Conservation (phyloP, 2,113 vertebrate species). For the Zosterops lateralis region DNA sequence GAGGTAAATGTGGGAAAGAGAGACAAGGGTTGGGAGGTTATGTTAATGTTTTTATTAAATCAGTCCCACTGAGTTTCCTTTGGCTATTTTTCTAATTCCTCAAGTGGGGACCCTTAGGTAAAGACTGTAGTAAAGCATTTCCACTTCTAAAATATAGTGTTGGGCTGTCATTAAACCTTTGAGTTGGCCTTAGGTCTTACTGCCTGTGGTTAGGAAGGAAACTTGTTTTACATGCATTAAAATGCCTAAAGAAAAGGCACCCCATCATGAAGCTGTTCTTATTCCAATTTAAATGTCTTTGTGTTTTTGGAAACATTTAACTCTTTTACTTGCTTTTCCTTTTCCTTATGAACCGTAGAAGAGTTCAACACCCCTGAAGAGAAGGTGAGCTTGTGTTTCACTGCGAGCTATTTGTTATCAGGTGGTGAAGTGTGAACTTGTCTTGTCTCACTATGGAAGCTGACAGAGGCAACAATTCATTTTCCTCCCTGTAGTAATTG, state of each 20-base stretch:
- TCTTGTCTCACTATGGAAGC: slow-evolving; percentile 53
- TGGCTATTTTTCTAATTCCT: background rate
- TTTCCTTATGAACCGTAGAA: background rate
- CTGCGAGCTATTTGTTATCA: slow-evolving; percentile 32
- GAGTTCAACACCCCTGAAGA: background rate
- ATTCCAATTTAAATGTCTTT: background rate
- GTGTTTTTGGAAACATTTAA: background rate
- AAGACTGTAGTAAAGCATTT: background rate
- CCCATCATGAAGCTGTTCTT: background rate
- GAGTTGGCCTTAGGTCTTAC: background rate
- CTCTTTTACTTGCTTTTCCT: background rate
- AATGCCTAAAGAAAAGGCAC: background rate
- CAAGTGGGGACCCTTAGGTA: background rate
- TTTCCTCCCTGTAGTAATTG: slow-evolving; percentile 59
- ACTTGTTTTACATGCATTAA: background rate
- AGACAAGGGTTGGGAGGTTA: background rate
- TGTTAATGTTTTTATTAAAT: background rate
- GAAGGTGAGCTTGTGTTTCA: slow-evolving; percentile 36
- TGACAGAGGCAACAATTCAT: slow-evolving; percentile 58
- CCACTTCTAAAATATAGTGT: background rate
- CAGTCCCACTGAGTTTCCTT: background rate
- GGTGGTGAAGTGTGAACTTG: slow-evolving; percentile 61
- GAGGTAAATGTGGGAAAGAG: background rate
- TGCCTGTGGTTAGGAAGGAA: background rate
- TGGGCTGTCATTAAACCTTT: background rate